phyloP scores from a whole-genome alignment of 1,140 invertebrate genomes.

The Dendrolimus kikuchii region DNA sequence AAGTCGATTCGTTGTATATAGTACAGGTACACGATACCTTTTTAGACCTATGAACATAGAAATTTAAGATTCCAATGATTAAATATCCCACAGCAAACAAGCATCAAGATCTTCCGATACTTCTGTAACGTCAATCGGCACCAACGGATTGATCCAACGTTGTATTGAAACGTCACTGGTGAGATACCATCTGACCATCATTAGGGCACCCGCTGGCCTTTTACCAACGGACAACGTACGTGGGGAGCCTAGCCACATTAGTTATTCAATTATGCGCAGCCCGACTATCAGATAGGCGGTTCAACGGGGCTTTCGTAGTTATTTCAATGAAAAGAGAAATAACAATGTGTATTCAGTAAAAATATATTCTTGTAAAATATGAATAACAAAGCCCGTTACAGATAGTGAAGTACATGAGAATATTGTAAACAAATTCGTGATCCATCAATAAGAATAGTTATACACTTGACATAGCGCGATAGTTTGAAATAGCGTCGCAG shows the following conservation, averaged over 20 bases:
- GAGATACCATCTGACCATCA: slow-evolving; percentile 57
- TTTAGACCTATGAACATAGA: no score
- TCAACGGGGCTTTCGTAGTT: slow-evolving; percentile 28
- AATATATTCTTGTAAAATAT: slow-evolving; percentile 8
- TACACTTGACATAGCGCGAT: slow-evolving; percentile 22
- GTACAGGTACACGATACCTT: no score
- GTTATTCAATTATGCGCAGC: slow-evolving; percentile 60
- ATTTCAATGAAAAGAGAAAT: slow-evolving; percentile 33
- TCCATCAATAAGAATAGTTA: slow-evolving; percentile 47
- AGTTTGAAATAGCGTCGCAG: slow-evolving; percentile 45
- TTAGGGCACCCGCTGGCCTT: slow-evolving; percentile 29
- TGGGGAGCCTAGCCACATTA: slow-evolving; percentile 38
- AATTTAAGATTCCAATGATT: no score
- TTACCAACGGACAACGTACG: slow-evolving; percentile 29
- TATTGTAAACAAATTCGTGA: slow-evolving; percentile 53
- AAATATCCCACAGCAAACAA: slow-evolving; percentile 11
- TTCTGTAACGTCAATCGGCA: slow-evolving; percentile 22
- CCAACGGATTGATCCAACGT: slow-evolving; percentile 33
- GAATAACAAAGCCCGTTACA: slow-evolving; percentile 12
- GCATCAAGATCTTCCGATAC: slow-evolving; percentile 19
- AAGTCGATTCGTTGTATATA: no score
- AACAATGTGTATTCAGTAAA: slow-evolving; percentile 36
- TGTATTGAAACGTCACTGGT: slow-evolving; percentile 64
- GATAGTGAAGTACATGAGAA: slow-evolving; percentile 12
- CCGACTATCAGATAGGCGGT: slow-evolving; percentile 44